Percentiles rank a stretch among this genome's conserved stretches.
Conservation (phyloP, 1,140 invertebrate genomes). For the Drosophila bocki region DNA sequence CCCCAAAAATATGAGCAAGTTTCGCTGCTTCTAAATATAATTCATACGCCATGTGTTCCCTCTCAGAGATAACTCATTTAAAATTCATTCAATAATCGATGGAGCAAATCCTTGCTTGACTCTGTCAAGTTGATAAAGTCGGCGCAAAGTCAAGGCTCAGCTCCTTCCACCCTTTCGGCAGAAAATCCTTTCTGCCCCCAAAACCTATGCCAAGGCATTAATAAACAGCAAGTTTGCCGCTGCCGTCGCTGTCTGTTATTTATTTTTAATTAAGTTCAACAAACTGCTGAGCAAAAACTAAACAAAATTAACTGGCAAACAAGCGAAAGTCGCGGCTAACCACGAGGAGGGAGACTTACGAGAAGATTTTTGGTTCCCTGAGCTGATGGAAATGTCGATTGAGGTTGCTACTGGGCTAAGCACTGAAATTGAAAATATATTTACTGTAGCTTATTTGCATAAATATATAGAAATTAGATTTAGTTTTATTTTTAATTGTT, state of each 20-base stretch:
- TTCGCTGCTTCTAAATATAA: conserved; percentile 11
- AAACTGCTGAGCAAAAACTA: conserved; percentile 75
- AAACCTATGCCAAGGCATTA: conserved; percentile 49
- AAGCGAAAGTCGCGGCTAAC: conserved; percentile 40
- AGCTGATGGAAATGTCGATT: not conserved
- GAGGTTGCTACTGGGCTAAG: not conserved
- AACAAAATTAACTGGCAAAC: conserved; percentile 75
- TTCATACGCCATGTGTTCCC: conserved; percentile 30
- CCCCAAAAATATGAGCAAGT: conserved; percentile 14
- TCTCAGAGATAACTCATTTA: conserved; percentile 24
- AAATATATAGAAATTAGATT: not conserved
- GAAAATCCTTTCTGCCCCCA: conserved; percentile 13
- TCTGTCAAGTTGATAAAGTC: conserved; percentile 38
- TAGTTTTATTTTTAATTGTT: not conserved
- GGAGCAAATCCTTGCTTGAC: not conserved
- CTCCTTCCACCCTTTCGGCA: not conserved
- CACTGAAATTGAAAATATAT: not conserved
- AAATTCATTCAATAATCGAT: conserved; percentile 54
- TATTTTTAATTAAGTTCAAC: conserved; percentile 82
- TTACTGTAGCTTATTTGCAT: not conserved
- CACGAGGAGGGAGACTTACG: conserved; percentile 3
- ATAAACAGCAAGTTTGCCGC: conserved; percentile 64
- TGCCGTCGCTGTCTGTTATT: conserved; percentile 54
- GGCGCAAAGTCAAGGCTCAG: conserved; percentile 39
- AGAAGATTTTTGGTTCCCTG: conserved; percentile 4